Conservation (phyloP, 2,113 vertebrate species). For the Strigops habroptila region DNA sequence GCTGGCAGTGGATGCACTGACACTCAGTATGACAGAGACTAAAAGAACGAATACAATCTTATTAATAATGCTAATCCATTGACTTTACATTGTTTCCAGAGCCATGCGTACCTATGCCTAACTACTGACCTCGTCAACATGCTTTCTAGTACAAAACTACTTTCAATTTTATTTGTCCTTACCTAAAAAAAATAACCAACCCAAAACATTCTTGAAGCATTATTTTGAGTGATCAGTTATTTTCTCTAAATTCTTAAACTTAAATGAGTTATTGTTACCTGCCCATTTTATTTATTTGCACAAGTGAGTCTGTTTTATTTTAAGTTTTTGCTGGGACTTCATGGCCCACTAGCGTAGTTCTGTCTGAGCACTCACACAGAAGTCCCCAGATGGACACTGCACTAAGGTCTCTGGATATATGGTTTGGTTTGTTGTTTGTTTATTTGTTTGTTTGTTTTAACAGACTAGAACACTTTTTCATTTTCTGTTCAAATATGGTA, state of each 20-base stretch:
- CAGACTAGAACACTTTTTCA: neutral
- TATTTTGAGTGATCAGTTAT: neutral
- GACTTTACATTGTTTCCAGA: neutral
- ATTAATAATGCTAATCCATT: neutral
- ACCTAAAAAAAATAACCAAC: neutral
- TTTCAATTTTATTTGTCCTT: neutral
- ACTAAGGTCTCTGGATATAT: neutral
- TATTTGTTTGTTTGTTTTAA: neutral
- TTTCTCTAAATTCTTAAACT: neutral
- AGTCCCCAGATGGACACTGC: neutral
- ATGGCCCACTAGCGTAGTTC: neutral
- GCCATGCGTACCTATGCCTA: neutral
- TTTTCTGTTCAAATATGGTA: neutral
- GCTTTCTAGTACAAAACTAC: neutral
- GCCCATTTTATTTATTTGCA: conserved; percentile 36
- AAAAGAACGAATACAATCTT: neutral
- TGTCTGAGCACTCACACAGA: neutral
- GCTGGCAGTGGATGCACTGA: neutral
- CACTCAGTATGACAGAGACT: neutral
- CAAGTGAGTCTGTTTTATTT: neutral
- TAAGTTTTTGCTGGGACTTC: neutral
- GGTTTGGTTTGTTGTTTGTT: neutral
- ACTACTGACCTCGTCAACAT: neutral
- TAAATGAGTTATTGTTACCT: neutral
- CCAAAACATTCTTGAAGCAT: neutral